phyloP scores from a whole-genome alignment of 92 coral and sea anemone species.

The Phenganax marumi region DNA sequence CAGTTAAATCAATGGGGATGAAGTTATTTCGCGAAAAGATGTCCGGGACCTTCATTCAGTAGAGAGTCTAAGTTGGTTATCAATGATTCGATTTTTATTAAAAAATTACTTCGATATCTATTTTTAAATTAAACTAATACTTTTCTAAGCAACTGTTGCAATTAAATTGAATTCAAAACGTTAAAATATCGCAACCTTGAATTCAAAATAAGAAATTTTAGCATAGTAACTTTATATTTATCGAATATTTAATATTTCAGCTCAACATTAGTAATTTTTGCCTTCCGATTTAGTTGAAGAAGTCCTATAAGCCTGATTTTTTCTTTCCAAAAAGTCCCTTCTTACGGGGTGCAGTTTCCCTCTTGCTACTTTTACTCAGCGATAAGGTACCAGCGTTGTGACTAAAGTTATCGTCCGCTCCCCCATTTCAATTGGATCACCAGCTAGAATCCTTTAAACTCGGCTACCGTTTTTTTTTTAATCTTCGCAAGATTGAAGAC shows the following conservation, averaged over 20 bases:
- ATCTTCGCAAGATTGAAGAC: constrained; percentile 22
- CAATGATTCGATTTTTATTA: no score
- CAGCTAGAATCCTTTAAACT: background rate
- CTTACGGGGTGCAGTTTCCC: constrained; percentile 17
- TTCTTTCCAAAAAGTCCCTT: constrained; percentile 38
- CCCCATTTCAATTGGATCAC: constrained; percentile 1
- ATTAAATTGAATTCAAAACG: no score
- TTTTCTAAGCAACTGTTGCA: no score
- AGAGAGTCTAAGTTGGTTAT: no score
- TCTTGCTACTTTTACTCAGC: background rate
- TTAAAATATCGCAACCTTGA: no score
- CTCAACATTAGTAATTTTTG: background rate
- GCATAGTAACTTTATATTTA: background rate
- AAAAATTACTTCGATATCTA: no score
- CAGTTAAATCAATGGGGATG: no score
- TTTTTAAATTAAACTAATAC: no score
- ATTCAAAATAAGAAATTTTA: no score
- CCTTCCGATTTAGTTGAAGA: constrained; percentile 4
- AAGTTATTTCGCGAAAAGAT: no score
- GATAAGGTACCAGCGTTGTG: constrained; percentile 20
- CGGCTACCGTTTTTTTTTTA: constrained; percentile 30
- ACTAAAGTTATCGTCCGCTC: constrained; percentile 1
- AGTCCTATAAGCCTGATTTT: constrained; percentile 23
- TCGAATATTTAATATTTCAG: background rate
- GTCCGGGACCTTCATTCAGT: no score